Percentiles rank a stretch among this genome's conserved stretches.
Evolutionary conservation across 1,140 invertebrate genomes (phyloP).

Genomic region (Oscheius sp.): DNA sequence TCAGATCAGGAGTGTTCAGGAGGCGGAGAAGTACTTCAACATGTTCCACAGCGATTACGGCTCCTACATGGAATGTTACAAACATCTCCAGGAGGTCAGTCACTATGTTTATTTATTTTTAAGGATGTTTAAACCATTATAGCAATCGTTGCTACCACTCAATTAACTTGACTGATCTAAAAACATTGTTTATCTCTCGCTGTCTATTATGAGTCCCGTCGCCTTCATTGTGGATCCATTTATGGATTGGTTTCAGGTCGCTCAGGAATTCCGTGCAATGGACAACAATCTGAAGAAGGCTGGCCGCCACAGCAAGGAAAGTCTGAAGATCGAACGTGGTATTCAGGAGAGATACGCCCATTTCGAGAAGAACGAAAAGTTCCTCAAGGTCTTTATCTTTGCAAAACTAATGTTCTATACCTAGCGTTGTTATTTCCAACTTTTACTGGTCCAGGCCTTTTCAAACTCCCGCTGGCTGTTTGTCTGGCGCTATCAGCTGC

Average conservation of each 20-base stretch:
- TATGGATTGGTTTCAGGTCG: neutral
- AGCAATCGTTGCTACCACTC: too few species aligned
- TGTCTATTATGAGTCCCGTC: neutral
- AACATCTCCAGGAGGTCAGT: neutral
- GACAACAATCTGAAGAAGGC: conserved; percentile 5
- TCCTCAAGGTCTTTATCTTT: conserved; percentile 11
- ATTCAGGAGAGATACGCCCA: conserved; percentile 14
- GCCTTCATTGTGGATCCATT: neutral
- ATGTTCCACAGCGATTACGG: conserved; percentile 21
- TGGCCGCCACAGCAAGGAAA: neutral
- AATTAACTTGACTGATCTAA: too few species aligned
- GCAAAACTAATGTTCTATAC: neutral
- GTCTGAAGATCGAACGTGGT: neutral
- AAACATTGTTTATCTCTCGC: too few species aligned
- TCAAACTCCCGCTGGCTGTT: too few species aligned
- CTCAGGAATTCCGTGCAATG: neutral
- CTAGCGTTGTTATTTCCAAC: too few species aligned
- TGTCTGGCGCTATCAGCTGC: too few species aligned
- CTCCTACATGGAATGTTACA: conserved; percentile 22
- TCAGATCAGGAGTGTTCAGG: conserved; percentile 4
- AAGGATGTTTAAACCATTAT: neutral
- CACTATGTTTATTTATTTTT: neutral
- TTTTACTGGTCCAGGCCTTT: too few species aligned
- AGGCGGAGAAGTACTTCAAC: conserved; percentile 13
- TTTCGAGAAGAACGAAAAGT: conserved; percentile 12